These are phyloP conservation scores for Sebastes variabilis DNA, from an alignment of 2,797 vertebrate species.

Conservation along the genomic window DNA sequence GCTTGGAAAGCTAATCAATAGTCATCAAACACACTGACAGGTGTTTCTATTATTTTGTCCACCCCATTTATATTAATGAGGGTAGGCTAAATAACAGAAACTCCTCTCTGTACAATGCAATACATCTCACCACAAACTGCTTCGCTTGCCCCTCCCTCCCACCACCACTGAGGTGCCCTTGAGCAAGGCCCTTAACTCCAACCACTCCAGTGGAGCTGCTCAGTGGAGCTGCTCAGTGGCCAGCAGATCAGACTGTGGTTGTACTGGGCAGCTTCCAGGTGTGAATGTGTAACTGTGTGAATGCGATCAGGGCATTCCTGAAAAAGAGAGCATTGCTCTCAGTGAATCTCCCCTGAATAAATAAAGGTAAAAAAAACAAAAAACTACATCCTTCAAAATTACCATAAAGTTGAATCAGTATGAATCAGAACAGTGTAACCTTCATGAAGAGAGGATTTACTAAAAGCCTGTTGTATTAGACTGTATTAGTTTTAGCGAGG, in stretches of 20 bases:
- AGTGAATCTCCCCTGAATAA: too few species aligned
- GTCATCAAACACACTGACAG: not conserved
- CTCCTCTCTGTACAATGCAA: not conserved
- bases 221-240: too few species aligned
- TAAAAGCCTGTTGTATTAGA: not conserved
- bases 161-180: too few species aligned
- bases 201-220: too few species aligned
- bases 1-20: not conserved
- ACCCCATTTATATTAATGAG: not conserved
- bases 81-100: not conserved
- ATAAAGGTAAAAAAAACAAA: too few species aligned
- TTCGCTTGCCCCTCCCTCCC: too few species aligned
- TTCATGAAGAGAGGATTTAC: not conserved
- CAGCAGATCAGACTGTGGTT: too few species aligned
- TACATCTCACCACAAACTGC: not conserved
- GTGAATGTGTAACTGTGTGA: too few species aligned
- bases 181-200: too few species aligned
- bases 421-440: not conserved
- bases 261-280: too few species aligned
- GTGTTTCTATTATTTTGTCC: not conserved
- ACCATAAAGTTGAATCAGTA: not conserved
- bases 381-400: not conserved
- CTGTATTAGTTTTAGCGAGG: not conserved
- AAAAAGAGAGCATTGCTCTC: too few species aligned
- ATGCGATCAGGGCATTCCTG: too few species aligned